Conservation (phyloP, 2,888 invertebrate genomes). For the Lucinisca nassula region DNA sequence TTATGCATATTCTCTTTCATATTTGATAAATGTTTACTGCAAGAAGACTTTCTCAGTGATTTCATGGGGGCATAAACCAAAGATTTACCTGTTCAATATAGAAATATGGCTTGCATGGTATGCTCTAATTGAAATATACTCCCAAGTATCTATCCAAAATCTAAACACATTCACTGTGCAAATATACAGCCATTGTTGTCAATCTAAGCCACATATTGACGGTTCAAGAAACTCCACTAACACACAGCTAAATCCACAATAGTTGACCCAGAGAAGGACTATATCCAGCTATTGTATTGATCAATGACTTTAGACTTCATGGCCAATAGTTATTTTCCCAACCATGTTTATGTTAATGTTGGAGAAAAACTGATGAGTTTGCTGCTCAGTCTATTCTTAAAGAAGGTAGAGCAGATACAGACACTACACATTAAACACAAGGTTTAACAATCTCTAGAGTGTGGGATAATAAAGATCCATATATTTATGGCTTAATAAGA, state of each 20-base stretch:
- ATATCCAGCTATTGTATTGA: slow-evolving; percentile 14
- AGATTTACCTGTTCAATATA: not conserved
- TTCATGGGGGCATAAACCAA: no score
- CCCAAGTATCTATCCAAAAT: slow-evolving; percentile 7
- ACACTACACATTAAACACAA: not conserved
- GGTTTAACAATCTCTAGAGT: not conserved
- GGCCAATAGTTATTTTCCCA: slow-evolving; percentile 6
- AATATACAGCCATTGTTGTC: slow-evolving; percentile 7
- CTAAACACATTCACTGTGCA: slow-evolving; percentile 16
- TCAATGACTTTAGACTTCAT: not conserved
- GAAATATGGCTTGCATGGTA: not conserved
- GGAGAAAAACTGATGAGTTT: slow-evolving; percentile 3
- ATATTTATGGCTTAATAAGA: not conserved
- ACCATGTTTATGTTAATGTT: not conserved
- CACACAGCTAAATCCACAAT: slow-evolving; percentile 1
- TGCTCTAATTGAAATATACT: not conserved
- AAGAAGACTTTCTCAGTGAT: no score
- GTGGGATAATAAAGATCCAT: not conserved
- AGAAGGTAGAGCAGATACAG: not conserved
- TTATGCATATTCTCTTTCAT: not conserved
- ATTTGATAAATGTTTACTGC: no score
- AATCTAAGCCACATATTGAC: not conserved
- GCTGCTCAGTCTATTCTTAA: not conserved
- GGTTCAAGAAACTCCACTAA: not conserved
- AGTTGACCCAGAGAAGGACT: not conserved